phyloP scores from a whole-genome alignment of 1,140 invertebrate genomes.

The Drosophila seguyi region DNA sequence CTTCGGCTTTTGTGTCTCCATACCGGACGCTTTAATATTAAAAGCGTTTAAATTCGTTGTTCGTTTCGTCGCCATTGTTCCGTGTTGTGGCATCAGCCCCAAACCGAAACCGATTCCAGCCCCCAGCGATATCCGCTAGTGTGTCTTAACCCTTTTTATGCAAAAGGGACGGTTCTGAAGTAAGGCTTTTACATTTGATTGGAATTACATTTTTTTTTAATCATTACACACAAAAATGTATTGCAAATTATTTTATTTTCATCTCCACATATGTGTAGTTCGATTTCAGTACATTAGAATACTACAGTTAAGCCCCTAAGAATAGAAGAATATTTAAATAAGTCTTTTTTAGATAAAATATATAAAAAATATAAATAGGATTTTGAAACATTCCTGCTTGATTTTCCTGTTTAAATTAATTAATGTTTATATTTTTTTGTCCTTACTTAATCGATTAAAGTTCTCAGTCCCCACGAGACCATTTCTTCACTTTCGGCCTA shows the following conservation, averaged over 20 bases:
- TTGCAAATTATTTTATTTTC: not conserved
- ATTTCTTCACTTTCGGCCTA: no score
- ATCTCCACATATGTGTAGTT: not conserved
- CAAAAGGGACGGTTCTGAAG: not conserved
- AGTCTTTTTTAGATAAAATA: no score
- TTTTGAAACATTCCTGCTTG: no score
- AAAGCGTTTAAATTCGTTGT: conserved; percentile 77
- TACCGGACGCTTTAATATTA: conserved; percentile 76
- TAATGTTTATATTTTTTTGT: no score
- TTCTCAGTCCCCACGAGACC: no score
- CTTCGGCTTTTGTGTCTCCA: conserved; percentile 49
- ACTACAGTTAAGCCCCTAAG: no score
- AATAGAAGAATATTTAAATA: no score
- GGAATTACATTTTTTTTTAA: no score
- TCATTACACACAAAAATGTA: not conserved
- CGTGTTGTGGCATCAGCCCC: conserved; percentile 30
- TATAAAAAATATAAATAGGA: no score
- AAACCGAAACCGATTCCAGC: conserved; percentile 7
- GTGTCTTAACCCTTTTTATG: conserved; percentile 5
- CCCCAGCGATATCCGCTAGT: conserved; percentile 4
- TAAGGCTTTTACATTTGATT: not conserved
- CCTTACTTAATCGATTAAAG: no score
- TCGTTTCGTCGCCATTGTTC: conserved; percentile 73
- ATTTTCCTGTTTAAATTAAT: no score
- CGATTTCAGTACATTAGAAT: not conserved